Conservation (phyloP, 2,888 invertebrate genomes). For the Neuroscelio doddi region DNA sequence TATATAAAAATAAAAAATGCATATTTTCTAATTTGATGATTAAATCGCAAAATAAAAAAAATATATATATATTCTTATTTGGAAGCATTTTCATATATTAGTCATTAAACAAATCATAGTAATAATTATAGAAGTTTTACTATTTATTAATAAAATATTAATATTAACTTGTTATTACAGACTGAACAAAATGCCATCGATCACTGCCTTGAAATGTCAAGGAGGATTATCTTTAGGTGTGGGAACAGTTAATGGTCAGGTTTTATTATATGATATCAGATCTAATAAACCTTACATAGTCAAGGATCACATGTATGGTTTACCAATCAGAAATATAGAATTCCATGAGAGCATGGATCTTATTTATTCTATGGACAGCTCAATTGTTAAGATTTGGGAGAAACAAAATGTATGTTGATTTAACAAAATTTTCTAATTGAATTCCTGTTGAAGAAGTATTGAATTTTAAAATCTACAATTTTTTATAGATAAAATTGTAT, state of each 20-base stretch:
- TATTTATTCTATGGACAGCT: conserved; percentile 91
- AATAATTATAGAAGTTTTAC: no score
- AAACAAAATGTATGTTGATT: conserved; percentile 79
- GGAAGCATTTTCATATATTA: no score
- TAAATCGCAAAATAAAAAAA: no score
- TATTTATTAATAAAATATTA: no score
- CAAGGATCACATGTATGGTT: conserved; percentile 96
- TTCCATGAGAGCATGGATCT: conserved; percentile 87
- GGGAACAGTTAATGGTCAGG: conserved; percentile 95
- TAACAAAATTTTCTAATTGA: background rate
- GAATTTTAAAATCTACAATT: no score
- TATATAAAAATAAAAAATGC: no score
- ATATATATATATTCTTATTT: no score
- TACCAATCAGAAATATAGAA: conserved; percentile 90
- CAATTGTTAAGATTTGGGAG: conserved; percentile 93
- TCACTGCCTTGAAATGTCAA: conserved; percentile 86
- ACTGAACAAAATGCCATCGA: conserved; percentile 78
- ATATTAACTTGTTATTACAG: conserved; percentile 68
- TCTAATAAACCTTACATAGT: conserved; percentile 89
- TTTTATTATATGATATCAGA: conserved; percentile 94
- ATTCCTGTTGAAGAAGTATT: no score
- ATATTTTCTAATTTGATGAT: no score
- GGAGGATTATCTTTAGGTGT: conserved; percentile 87
- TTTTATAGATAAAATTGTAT: no score
- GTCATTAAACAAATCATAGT: no score